Conservation (phyloP, 2,113 vertebrate species). For the Montifringilla adamsi region DNA sequence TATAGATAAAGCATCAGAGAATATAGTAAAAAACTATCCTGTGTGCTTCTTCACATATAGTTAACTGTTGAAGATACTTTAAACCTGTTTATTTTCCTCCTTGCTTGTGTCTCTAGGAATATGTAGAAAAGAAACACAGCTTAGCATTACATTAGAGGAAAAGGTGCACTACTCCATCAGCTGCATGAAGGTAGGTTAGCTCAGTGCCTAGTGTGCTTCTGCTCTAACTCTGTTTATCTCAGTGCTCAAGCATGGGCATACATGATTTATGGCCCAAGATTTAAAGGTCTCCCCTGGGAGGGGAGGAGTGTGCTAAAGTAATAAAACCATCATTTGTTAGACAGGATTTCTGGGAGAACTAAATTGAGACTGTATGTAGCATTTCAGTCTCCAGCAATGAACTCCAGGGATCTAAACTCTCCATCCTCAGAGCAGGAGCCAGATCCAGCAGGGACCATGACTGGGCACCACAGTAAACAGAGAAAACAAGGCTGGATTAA, state of each 20-base stretch:
- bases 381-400: neutral
- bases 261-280: neutral
- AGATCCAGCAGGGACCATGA: neutral
- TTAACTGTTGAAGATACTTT: neutral
- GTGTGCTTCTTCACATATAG: neutral
- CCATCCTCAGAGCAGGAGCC: neutral
- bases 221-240: neutral
- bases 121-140: neutral
- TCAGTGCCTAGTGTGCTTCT: neutral
- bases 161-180: neutral
- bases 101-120: neutral
- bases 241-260: neutral
- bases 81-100: neutral
- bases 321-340: neutral
- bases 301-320: neutral
- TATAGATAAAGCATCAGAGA: neutral
- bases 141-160: neutral
- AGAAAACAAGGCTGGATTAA: neutral
- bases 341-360: neutral
- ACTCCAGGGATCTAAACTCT: neutral
- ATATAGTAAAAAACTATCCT: neutral
- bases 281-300: neutral
- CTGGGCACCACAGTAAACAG: fast-evolving
- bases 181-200: neutral
- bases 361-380: neutral